phyloP scores from a whole-genome alignment of 2,888 invertebrate genomes.

The Cheilosia vernalis region DNA sequence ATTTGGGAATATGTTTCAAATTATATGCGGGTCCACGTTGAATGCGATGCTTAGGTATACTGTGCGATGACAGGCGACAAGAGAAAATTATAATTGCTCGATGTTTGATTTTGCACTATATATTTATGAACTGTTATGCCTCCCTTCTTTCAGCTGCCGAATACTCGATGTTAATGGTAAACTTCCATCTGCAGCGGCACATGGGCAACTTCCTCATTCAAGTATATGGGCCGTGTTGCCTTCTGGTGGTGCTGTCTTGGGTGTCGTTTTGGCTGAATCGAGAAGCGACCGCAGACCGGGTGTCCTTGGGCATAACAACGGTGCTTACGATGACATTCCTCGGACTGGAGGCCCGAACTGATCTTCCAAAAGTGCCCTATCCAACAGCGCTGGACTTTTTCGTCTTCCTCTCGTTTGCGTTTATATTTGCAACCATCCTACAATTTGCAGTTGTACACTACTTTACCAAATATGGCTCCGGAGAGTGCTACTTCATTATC shows the following conservation, averaged over 20 bases:
- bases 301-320: constrained; percentile 92
- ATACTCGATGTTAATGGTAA: constrained; percentile 89
- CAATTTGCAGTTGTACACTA: constrained; percentile 94
- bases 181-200: constrained; percentile 90
- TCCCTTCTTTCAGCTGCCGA: constrained; percentile 85
- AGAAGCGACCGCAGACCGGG: constrained; percentile 92
- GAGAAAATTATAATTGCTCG: neutral
- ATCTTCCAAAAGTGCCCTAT: constrained; percentile 93
- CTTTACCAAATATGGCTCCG: constrained; percentile 92
- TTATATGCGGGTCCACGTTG: constrained; percentile 1
- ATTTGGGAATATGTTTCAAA: constrained; percentile 36
- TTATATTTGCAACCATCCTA: constrained; percentile 91
- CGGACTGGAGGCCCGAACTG: constrained; percentile 90
- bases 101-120: neutral
- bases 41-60: no score
- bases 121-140: neutral
- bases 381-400: constrained; percentile 94
- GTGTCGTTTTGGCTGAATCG: constrained; percentile 94
- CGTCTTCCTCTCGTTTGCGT: constrained; percentile 91
- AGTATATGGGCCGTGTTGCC: constrained; percentile 92
- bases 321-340: constrained; percentile 93
- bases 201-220: constrained; percentile 95
- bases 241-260: constrained; percentile 93
- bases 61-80: no score
- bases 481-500: constrained; percentile 89